These are phyloP conservation scores for Tupaia chinensis DNA, from an alignment of 2,113 vertebrate genomes.

Conservation along the genomic window DNA sequence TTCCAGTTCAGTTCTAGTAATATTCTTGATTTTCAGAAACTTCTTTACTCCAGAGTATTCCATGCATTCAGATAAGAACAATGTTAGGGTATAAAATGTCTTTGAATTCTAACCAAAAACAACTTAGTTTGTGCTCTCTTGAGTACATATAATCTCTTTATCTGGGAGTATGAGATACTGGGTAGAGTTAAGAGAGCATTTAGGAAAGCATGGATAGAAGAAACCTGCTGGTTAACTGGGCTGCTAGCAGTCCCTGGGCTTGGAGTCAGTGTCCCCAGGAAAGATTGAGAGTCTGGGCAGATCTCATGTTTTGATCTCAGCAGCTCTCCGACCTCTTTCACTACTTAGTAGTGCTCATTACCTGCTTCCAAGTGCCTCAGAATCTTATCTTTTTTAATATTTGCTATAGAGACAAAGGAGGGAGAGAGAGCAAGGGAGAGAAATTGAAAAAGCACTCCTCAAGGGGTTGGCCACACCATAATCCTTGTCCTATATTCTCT, in stretches of 20 bases:
- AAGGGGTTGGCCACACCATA: no score
- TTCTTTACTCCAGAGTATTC: constrained; percentile 47
- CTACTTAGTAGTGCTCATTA: neutral
- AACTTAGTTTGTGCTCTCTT: constrained; percentile 2
- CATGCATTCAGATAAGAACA: constrained; percentile 39
- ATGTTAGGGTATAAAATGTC: constrained; percentile 10
- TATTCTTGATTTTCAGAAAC: constrained; percentile 64
- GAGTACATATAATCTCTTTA: constrained; percentile 19
- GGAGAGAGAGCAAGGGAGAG: no score
- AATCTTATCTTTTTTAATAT: no score
- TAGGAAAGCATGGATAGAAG: neutral
- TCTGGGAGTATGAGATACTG: neutral
- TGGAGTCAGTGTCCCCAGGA: neutral
- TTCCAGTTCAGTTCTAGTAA: constrained; percentile 45
- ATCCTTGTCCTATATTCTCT: no score
- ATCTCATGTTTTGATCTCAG: neutral
- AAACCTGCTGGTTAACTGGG: constrained; percentile 24
- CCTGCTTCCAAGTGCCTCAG: neutral
- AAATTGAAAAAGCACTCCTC: no score
- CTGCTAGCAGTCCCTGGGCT: neutral
- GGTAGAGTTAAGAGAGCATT: constrained; percentile 46
- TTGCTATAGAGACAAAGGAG: no score
- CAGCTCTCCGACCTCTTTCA: neutral
- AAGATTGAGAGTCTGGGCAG: neutral
- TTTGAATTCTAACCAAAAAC: constrained; percentile 64